A percentile compares a stretch with the other conserved stretches of the same genome.
These are phyloP conservation scores for Bergia sp. DNA, from an alignment of 92 coral and sea anemone genomes.

Conservation along the genomic window DNA sequence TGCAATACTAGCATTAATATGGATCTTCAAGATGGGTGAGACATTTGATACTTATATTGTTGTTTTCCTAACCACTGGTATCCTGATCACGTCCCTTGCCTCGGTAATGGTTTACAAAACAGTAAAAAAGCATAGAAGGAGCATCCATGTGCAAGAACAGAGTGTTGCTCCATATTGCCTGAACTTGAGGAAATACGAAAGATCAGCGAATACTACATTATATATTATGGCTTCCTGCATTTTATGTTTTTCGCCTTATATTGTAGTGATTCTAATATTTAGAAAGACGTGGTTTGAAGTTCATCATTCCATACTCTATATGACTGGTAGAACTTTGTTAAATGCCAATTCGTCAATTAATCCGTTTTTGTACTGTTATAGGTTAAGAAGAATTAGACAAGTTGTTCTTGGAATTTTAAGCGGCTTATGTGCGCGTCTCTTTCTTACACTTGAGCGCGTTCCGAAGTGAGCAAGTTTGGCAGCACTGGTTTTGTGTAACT, in stretches of 20 bases:
- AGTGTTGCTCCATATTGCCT: neutral
- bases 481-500: neutral
- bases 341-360: constrained; percentile 3
- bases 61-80: neutral
- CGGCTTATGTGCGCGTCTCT: neutral
- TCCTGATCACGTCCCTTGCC: neutral
- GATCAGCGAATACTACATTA: constrained; percentile 4
- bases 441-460: neutral
- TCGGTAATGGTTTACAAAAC: constrained; percentile 6
- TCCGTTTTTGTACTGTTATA: constrained; percentile 25
- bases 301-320: neutral
- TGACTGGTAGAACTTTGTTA: neutral
- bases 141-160: neutral
- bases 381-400: constrained; percentile 6
- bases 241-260: neutral
- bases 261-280: neutral
- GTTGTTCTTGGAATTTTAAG: neutral
- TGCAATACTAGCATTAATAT: neutral
- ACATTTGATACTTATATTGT: neutral
- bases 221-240: neutral
- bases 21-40: neutral
- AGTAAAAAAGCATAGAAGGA: neutral
- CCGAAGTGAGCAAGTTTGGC: too few relatives aligned
- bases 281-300: neutral
- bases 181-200: neutral